Percentiles rank a stretch among this genome's conserved stretches.
These are phyloP conservation scores for Aleiodes testaceus DNA, from an alignment of 2,888 invertebrate genomes.

Conservation along the genomic window DNA sequence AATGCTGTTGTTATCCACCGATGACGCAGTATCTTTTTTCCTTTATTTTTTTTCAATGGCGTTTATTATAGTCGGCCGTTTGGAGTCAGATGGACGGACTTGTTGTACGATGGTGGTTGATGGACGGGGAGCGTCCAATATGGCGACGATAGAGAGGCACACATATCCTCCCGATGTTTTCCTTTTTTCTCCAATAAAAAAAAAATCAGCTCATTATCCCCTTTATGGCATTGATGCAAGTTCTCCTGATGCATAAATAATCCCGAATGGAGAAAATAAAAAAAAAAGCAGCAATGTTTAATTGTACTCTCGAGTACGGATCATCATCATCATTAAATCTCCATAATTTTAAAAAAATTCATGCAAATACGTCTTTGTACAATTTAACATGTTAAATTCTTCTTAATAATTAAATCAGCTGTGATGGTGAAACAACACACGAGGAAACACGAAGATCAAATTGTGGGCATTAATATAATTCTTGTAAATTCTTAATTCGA, in stretches of 20 bases:
- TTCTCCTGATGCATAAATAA: background rate
- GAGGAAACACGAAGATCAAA: conserved; percentile 44
- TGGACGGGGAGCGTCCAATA: conserved; percentile 25
- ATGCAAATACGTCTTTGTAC: background rate
- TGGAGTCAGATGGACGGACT: conserved; percentile 46
- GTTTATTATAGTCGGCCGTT: background rate
- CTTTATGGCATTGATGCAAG: background rate
- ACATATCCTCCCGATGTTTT: background rate
- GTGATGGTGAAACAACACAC: conserved; percentile 44
- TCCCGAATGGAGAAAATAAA: background rate
- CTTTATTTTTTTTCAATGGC: background rate
- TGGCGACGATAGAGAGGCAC: background rate
- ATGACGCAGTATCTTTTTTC: conserved; percentile 7
- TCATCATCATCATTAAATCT: too few relatives aligned
- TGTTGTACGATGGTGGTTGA: conserved; percentile 18
- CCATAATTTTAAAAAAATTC: conserved; percentile 5
- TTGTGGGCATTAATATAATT: conserved; percentile 23
- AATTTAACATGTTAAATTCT: background rate
- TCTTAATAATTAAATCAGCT: background rate
- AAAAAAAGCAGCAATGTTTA: background rate
- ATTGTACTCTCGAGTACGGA: conserved; percentile 16
- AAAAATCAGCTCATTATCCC: background rate
- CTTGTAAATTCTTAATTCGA: conserved; percentile 26
- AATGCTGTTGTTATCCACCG: conserved; percentile 25
- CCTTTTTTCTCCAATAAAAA: background rate